These are phyloP conservation scores for Caenorhabditis panamensis DNA, from an alignment of 2,888 invertebrate genomes.

Conservation along the genomic window DNA sequence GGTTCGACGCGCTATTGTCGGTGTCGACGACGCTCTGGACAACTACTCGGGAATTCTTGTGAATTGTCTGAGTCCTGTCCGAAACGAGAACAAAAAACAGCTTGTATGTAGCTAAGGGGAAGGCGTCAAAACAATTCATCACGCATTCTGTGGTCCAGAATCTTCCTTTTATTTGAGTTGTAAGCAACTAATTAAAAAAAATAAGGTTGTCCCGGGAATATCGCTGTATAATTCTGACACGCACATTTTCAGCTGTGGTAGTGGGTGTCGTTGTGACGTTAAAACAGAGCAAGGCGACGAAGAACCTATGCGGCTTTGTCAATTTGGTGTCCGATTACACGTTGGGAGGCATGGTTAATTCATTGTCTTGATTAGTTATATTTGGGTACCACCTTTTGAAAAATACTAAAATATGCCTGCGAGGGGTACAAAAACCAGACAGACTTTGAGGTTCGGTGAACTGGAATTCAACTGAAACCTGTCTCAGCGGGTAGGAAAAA, in stretches of 20 bases:
- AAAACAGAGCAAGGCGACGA: not conserved
- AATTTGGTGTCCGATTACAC: slow-evolving; percentile 4
- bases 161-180: not conserved
- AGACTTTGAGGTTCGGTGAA: not conserved
- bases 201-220: not conserved
- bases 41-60: not conserved
- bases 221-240: not conserved
- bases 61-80: not conserved
- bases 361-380: not conserved
- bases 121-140: slow-evolving; percentile 8
- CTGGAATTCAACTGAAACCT: not conserved
- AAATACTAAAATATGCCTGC: slow-evolving; percentile 22
- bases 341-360: not conserved
- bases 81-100: slow-evolving; percentile 8
- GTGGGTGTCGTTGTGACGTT: not conserved
- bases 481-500: not conserved
- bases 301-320: not conserved
- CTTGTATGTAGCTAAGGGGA: not conserved
- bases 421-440: slow-evolving; percentile 3
- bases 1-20: not conserved
- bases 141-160: slow-evolving; percentile 2
- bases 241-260: not conserved
- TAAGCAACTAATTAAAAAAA: not conserved
- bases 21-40: not conserved
- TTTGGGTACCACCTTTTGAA: slow-evolving; percentile 8